A percentile compares a stretch with the other conserved stretches of the same genome.
Evolutionary conservation across 2,888 invertebrate species (phyloP).

Genomic region (Melanotus villosus): DNA sequence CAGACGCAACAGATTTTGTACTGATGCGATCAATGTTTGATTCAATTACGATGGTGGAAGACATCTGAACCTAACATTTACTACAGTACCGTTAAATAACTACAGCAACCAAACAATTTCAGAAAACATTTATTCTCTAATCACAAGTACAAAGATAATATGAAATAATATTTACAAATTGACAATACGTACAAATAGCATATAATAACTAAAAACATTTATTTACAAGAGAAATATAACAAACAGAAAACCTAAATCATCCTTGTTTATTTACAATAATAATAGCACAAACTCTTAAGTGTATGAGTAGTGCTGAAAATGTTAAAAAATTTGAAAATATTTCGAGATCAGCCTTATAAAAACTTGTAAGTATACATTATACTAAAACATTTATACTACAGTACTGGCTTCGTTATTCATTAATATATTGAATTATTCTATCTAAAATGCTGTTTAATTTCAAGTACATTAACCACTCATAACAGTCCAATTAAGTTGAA

Average conservation of each 20-base stretch:
- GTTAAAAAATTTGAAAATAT: not conserved
- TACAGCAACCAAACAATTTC: too few relatives aligned
- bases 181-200: constrained; percentile 14
- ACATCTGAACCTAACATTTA: too few relatives aligned
- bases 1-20: too few relatives aligned
- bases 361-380: constrained; percentile 22
- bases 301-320: too few relatives aligned
- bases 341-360: constrained; percentile 46
- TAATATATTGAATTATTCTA: not conserved
- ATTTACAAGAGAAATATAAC: constrained; percentile 27
- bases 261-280: constrained; percentile 25
- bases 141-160: constrained; percentile 29
- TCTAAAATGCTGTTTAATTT: not conserved
- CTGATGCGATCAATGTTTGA: too few relatives aligned
- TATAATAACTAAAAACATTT: constrained; percentile 12
- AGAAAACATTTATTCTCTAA: constrained; percentile 30
- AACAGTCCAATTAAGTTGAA: not conserved
- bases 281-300: constrained; percentile 14
- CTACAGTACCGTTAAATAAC: too few relatives aligned
- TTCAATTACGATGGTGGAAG: too few relatives aligned
- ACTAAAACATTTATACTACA: constrained; percentile 11
- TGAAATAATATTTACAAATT: constrained; percentile 29
- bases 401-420: constrained; percentile 32
- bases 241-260: not conserved
- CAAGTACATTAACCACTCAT: not conserved